phyloP scores from a whole-genome alignment of 1,140 invertebrate genomes.

The Drosophila mauritiana region DNA sequence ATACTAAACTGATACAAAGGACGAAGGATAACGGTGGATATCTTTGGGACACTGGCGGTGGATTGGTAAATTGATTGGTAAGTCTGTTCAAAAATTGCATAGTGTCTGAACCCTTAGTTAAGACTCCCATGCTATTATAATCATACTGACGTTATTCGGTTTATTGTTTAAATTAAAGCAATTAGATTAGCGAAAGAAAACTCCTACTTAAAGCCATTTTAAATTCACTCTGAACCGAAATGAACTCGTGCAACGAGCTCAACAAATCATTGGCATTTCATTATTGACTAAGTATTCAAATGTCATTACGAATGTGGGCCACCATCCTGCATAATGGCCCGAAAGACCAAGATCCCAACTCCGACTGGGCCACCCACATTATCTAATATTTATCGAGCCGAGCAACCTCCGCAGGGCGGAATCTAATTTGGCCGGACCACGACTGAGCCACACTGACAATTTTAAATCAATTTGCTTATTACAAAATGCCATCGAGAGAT shows the following conservation, averaged over 20 bases:
- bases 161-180: background rate
- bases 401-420: slow-evolving; percentile 30
- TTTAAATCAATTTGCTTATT: slow-evolving; percentile 79
- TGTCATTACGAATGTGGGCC: slow-evolving; percentile 9
- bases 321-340: slow-evolving; percentile 17
- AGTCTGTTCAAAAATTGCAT: slow-evolving; percentile 8
- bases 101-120: too few species aligned
- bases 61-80: slow-evolving; percentile 69
- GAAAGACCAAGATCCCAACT: background rate
- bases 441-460: slow-evolving; percentile 67
- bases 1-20: slow-evolving; percentile 63
- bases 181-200: background rate
- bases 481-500: slow-evolving; percentile 55
- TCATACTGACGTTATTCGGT: background rate
- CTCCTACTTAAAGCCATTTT: background rate
- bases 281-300: slow-evolving; percentile 19
- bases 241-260: slow-evolving; percentile 1
- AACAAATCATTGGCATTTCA: slow-evolving; percentile 33
- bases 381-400: slow-evolving; percentile 63
- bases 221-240: background rate
- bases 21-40: slow-evolving; percentile 4
- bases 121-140: background rate
- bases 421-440: slow-evolving; percentile 66
- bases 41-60: slow-evolving; percentile 21
- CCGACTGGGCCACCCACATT: slow-evolving; percentile 14